Evolutionary conservation across 1,140 invertebrate genomes (phyloP).

Genomic region (Leptinotarsa undecemlineata): DNA sequence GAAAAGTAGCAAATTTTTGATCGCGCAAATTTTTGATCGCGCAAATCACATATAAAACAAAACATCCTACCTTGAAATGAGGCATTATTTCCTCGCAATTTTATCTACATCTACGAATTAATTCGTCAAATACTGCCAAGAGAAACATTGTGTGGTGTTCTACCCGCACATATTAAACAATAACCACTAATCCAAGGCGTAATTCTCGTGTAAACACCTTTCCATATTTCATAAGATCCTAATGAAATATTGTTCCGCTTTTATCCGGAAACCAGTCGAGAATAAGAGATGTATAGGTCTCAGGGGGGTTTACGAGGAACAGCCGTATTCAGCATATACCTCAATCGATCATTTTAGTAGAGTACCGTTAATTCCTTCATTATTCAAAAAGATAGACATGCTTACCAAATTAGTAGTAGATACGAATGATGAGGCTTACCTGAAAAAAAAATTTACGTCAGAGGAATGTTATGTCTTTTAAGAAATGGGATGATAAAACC

Average conservation of each 20-base stretch:
- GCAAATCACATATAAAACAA: too few species aligned
- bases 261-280: not conserved
- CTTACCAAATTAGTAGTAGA: not conserved
- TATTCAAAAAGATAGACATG: not conserved
- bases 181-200: conserved; percentile 1
- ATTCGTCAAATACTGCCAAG: not conserved
- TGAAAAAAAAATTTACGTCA: not conserved
- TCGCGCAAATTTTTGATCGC: too few species aligned
- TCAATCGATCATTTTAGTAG: conserved; percentile 8
- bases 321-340: not conserved
- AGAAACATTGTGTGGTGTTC: not conserved
- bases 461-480: too few species aligned
- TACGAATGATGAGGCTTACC: not conserved
- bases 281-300: conserved; percentile 11
- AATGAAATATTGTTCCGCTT: conserved; percentile 4
- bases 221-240: conserved; percentile 2
- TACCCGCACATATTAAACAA: not conserved
- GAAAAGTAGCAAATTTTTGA: too few species aligned
- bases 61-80: too few species aligned
- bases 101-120: not conserved
- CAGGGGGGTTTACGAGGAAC: conserved; percentile 8
- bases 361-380: conserved; percentile 9
- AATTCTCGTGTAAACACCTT: not conserved
- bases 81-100: too few species aligned
- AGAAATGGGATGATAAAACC: too few species aligned